Evolutionary conservation across 2,797 vertebrate species (phyloP).

Genomic region (Peromyscus melanophrys): DNA sequence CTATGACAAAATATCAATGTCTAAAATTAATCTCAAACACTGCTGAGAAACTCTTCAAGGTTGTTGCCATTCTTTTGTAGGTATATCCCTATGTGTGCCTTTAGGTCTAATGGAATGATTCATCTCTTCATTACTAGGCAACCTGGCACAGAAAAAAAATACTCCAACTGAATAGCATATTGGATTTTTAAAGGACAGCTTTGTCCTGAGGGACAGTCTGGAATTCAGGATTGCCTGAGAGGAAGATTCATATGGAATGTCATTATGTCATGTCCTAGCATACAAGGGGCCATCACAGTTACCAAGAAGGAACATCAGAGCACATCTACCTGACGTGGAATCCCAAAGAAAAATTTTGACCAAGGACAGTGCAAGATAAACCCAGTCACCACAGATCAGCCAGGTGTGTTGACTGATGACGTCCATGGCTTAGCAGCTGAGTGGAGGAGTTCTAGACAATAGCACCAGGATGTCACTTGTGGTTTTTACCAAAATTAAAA

Average conservation of each 20-base stretch:
- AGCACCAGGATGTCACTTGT: background rate
- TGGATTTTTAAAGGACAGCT: background rate
- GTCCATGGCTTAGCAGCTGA: background rate
- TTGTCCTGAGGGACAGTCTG: background rate
- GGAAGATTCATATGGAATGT: background rate
- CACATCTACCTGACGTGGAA: background rate
- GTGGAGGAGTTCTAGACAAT: background rate
- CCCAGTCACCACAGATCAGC: background rate
- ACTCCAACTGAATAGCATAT: background rate
- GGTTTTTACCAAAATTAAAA: conserved; percentile 18
- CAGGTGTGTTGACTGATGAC: background rate
- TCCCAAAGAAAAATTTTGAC: background rate
- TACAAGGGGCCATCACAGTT: background rate
- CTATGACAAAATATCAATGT: background rate
- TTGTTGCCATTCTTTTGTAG: background rate
- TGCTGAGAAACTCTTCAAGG: conserved; percentile 27
- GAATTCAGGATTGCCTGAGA: background rate
- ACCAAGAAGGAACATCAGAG: background rate
- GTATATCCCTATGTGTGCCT: background rate
- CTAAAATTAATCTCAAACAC: conserved; percentile 33
- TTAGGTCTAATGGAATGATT: background rate
- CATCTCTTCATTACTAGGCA: conserved; percentile 25
- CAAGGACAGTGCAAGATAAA: background rate
- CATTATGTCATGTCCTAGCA: background rate
- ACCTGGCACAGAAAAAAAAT: background rate